Evolutionary conservation across 2,113 vertebrate species (phyloP), one percentile per base, ranked within the genome.

Genomic region (Anguilla japonica): DNA sequence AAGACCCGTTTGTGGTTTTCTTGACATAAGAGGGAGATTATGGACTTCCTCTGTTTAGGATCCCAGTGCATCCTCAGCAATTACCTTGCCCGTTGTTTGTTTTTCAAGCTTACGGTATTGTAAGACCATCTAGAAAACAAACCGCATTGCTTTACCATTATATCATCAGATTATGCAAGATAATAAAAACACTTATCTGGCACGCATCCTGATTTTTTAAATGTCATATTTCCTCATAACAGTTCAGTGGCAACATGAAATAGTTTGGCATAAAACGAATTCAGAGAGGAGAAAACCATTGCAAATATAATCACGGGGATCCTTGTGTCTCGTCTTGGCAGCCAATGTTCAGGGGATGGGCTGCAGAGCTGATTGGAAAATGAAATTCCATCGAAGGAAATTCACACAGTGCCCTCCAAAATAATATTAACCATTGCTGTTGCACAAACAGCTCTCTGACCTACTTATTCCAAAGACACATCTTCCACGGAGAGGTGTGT

Each of bases 391-490:
- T 63, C 53, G 26, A 85, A 79, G 50, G 43, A 79, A 81, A 86
- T 20, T 16, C 79, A 41, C 7, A 46, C 39, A 86, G 81, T 22
- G 22, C n/a, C 29, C 41, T 11, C 26, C n/a, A 13, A 34, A n/a
- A 60, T 60, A 39, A 85, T 60, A 26, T 85, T 63, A 60, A 39
- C 43, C 84, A 60, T 41, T 80, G 26, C 79, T 60, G 50, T 41
- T 57, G 53, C 34, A 86, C 50, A 81, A 18, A 63, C 43, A 81
- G 34, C 46, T 40, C 79, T 14, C 3, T 86, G 79, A 81, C 85
- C 79, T 81, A 41, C 79, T 86, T 63, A 60, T 20, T 43, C 56
- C 8, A 5, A 14, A 14, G 29, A 79, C 50, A 63, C 53, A 15
- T 53, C 40, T 13, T 13, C 13, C 16, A 26, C 22, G 46, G 46